Percentiles rank a stretch among this genome's conserved stretches.
Conservation (phyloP, 2,888 invertebrate genomes). For the Eupeodes latifasciatus region DNA sequence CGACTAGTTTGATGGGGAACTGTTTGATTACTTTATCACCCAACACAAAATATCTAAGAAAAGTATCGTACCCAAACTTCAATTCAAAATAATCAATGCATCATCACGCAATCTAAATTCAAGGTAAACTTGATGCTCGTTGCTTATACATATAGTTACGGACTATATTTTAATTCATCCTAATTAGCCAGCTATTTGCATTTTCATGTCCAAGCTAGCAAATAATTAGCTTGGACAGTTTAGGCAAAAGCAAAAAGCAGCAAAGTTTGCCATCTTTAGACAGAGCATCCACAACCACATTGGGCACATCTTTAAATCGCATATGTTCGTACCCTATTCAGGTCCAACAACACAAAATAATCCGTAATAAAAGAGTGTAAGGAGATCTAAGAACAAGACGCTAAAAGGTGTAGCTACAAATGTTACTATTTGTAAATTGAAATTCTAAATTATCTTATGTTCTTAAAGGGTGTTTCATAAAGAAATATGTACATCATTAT, state of each 20-base stretch:
- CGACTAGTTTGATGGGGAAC: too few species aligned
- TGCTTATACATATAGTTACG: too few species aligned
- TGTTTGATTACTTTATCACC: not conserved
- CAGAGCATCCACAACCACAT: slow-evolving; percentile 24
- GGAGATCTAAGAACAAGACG: not conserved
- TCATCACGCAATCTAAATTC: slow-evolving; percentile 51
- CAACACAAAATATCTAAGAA: not conserved
- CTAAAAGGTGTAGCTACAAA: not conserved
- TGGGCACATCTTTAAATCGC: slow-evolving; percentile 16
- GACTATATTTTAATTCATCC: slow-evolving; percentile 37
- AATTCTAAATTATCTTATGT: slow-evolving; percentile 9
- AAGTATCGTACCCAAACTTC: not conserved
- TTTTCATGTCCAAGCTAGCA: slow-evolving; percentile 39
- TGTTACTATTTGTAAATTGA: slow-evolving; percentile 18
- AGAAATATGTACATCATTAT: too few species aligned
- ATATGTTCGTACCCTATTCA: too few species aligned
- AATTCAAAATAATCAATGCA: not conserved
- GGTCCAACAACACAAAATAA: not conserved
- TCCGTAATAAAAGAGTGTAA: not conserved
- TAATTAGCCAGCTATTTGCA: slow-evolving; percentile 70
- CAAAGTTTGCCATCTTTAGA: slow-evolving; percentile 42
- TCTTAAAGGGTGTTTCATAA: not conserved
- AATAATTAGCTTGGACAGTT: slow-evolving; percentile 64
- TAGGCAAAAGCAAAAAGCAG: slow-evolving; percentile 40
- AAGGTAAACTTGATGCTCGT: slow-evolving; percentile 20